Evolutionary conservation across 2,888 invertebrate genomes (phyloP).

Genomic region (Automeris io): DNA sequence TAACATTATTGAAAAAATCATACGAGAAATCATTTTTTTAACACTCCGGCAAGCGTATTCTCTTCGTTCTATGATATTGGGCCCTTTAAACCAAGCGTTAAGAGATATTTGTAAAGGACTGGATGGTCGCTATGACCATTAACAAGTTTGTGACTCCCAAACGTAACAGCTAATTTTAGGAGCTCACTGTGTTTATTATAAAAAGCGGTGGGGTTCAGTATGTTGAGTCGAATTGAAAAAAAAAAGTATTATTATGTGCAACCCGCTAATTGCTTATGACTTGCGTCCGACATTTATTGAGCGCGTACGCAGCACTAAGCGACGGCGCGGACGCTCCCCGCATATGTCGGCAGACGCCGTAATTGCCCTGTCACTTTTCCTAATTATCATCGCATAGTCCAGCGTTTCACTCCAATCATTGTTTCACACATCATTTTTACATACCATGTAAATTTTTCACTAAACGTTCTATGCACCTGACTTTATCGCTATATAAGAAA

Average conservation of each 20-base stretch:
- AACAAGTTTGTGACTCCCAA: no score
- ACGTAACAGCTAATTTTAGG: no score
- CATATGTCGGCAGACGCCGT: conserved; percentile 41
- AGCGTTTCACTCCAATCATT: conserved; percentile 54
- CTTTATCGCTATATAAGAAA: not conserved
- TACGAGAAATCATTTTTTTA: no score
- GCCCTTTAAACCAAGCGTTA: no score
- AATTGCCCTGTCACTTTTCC: conserved; percentile 71
- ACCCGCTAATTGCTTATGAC: conserved; percentile 10
- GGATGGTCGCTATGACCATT: no score
- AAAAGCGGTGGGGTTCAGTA: no score
- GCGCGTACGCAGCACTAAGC: conserved; percentile 32
- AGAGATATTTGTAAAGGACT: no score
- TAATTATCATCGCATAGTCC: conserved; percentile 49
- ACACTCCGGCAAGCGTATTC: no score
- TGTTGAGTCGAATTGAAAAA: no score
- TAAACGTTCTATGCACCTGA: not conserved
- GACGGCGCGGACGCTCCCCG: conserved; percentile 13
- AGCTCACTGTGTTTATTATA: no score
- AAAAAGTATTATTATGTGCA: not conserved
- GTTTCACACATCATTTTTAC: conserved; percentile 47
- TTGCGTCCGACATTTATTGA: conserved; percentile 21
- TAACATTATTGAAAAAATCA: no score
- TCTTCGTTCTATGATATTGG: no score
- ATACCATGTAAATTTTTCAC: conserved; percentile 22